A percentile compares a stretch with the other conserved stretches of the same genome.
Evolutionary conservation across 2,113 vertebrate genomes (phyloP).

Genomic region (Rhipidura dahli): DNA sequence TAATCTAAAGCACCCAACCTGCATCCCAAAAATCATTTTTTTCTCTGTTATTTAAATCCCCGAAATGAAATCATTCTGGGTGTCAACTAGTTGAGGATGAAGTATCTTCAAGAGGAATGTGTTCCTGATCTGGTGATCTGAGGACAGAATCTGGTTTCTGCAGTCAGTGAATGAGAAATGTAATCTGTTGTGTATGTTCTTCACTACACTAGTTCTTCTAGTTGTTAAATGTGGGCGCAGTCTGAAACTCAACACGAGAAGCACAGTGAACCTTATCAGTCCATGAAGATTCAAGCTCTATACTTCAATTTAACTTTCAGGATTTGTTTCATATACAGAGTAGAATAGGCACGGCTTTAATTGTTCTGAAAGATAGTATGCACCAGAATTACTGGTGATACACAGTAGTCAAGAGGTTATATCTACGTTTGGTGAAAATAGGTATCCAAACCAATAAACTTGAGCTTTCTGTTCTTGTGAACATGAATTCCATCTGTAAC

Average conservation of each 20-base stretch:
- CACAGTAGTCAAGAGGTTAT: neutral
- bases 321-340: neutral
- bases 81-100: neutral
- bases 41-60: neutral
- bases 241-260: neutral
- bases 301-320: neutral
- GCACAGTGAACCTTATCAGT: neutral
- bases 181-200: neutral
- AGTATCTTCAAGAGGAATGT: neutral
- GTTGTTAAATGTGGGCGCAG: neutral
- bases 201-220: neutral
- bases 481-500: neutral
- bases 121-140: neutral
- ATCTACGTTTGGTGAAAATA: neutral
- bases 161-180: neutral
- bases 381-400: neutral
- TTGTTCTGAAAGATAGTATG: neutral
- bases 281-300: neutral
- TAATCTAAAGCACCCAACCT: neutral
- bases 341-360: neutral
- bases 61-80: neutral
- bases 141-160: neutral
- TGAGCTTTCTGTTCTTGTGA: neutral
- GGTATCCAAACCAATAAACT: neutral
- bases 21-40: neutral